These are phyloP conservation scores for Halesus radiatus DNA, from an alignment of 1,140 invertebrate species.

Conservation along the genomic window DNA sequence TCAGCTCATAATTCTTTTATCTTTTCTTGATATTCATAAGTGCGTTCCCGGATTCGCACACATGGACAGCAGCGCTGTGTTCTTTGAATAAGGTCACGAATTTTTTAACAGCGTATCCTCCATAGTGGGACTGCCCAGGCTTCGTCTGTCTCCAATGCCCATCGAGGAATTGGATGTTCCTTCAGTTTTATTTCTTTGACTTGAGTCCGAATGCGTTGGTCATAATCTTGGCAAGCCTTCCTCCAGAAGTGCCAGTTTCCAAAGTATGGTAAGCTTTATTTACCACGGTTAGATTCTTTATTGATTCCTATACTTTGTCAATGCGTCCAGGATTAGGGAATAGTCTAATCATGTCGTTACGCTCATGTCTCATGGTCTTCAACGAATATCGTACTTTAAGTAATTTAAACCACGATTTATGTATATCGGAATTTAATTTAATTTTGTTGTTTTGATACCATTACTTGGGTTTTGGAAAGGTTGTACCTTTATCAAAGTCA, in stretches of 20 bases:
- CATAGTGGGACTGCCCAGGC: conserved; percentile 59
- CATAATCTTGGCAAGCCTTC: conserved; percentile 75
- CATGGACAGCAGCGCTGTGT: too few species aligned
- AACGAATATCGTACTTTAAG: conserved; percentile 98
- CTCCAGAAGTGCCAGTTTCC: conserved; percentile 91
- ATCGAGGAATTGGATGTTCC: conserved; percentile 70
- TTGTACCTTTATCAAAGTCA: neutral
- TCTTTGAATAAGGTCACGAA: conserved; percentile 78
- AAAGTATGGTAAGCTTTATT: conserved; percentile 90
- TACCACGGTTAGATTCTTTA: conserved; percentile 93
- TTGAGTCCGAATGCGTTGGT: conserved; percentile 74
- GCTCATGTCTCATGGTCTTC: conserved; percentile 94
- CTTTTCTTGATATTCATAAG: too few species aligned
- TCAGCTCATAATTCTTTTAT: too few species aligned
- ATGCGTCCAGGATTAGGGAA: conserved; percentile 96
- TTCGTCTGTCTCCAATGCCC: conserved; percentile 75
- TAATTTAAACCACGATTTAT: conserved; percentile 97
- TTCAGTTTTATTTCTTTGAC: conserved; percentile 63
- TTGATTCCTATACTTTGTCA: conserved; percentile 95
- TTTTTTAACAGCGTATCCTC: conserved; percentile 72
- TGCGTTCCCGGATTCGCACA: too few species aligned
- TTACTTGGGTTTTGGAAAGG: neutral
- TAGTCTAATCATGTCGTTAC: conserved; percentile 75
- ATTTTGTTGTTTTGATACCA: conserved; percentile 76
- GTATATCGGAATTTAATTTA: conserved; percentile 96